Evolutionary conservation across 1,140 invertebrate species (phyloP), one percentile per base, ranked within the genome.

Genomic region (Oscheius sp.): DNA sequence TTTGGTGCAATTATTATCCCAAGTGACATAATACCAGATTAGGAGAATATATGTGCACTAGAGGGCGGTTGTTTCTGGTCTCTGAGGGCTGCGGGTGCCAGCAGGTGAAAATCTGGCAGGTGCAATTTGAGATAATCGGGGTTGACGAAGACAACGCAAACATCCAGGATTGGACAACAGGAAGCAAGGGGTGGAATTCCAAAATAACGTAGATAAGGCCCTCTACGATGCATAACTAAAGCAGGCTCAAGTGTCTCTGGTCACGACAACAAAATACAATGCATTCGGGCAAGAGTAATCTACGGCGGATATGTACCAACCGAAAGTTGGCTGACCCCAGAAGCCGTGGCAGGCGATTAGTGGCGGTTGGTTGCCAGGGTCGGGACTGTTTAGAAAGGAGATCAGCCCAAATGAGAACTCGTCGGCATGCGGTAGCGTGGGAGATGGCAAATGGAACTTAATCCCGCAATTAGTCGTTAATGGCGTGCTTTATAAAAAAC

Each of bases 321-420:
- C n/a, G n/a, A n/a, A n/a, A 55, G 49, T 55, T 55, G 49, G 49
- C 49, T 55, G 49, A 55, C 49, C 49, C 23, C 49, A 55, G 28
- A 55, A 7, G 49, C 15, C 23, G 7, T 55, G 49, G 49, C 23
- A 7, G 49, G 49, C 28, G 49, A 55, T 55, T 55, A 55, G 49
- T 55, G 28, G 49, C 49, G 49, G 7, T 55, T 23, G 49, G 49
- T 7, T 55, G 49, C 15, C 49, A 55, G 49, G n/a, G 49, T 55
- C 49, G 49, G 15, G 28, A 26, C 49, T 55, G 23, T 55, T 55
- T 55, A 55, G 49, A 55, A 23, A 55, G 49, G 49, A 23, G 49
- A 55, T 55, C 7, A 55, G 49, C 49, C 49, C n/a, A 55, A 15
- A 23, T 15, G 49, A 55, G 28, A 55, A 7, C 49, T 55, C 49